Base-by-base conservation (phyloP, 2,113 vertebrate genomes). In the Crotalus viridis region DNA sequence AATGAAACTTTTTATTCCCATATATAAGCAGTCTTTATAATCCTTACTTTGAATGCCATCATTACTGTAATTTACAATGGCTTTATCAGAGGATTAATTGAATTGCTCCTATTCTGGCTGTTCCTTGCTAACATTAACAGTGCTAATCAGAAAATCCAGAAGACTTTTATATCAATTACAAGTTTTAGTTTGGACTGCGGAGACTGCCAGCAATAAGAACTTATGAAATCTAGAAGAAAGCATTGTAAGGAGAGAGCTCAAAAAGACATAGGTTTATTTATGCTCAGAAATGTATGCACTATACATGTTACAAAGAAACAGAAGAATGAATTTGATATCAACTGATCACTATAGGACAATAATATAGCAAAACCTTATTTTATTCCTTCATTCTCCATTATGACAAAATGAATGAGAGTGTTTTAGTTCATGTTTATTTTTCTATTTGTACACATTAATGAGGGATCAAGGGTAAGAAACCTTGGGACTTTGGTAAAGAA, bases 111-210 rank as follows among this genome's bases (percentile, higher is more conserved):
- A 94, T 95, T 96, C 0, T 0, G 69, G 4, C 91, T 88, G 91
- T 94, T 94, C 95, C 86, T 33, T 8, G 12, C 96, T 97, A 96
- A 97, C 90, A 97, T 97, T 98, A 98, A 95, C 21, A 3, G 90
- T 96, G 95, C 95, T 98, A 98, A 98, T 97, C 97, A 97, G 96
- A 94, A 95, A 97, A 98, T 97, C 96, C 94, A 95, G 96, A 96
- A 96, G 96, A 97, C 97, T 97, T 96, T 92, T 94, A 94, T 96
- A 94, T 96, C 95, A 97, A 91, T 98, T 97, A 97, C 93, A 93
- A 96, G 93, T 96, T 93, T 96, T 91, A 95, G 95, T 92, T 97
- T 96, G 95, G 85, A 95, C 95, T 1, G 2, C 88, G 93, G 95
- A 93, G 91, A 93, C 91, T 95, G 96, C 96, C 96, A 96, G 94